Percentiles rank a stretch among this genome's conserved stretches.
phyloP scores from a whole-genome alignment of 2,888 invertebrate genomes.

The Anorthoa munda region DNA sequence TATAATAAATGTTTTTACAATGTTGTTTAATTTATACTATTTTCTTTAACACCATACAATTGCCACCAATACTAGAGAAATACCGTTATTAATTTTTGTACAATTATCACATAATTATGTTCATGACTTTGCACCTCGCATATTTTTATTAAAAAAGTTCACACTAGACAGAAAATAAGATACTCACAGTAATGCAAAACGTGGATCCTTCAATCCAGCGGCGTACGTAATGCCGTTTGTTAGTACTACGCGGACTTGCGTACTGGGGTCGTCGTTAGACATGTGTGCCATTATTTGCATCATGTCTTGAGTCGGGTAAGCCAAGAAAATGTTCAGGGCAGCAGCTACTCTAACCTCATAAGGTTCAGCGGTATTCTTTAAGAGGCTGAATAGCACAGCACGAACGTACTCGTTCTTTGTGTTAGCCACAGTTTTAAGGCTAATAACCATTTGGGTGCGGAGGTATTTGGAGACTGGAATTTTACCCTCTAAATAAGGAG shows the following conservation, averaged over 20 bases:
- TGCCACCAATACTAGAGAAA: no score
- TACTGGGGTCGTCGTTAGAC: constrained; percentile 92
- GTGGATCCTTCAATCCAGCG: constrained; percentile 86
- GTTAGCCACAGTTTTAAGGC: constrained; percentile 88
- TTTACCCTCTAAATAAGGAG: constrained; percentile 93
- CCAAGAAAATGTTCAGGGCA: constrained; percentile 91
- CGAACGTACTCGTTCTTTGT: constrained; percentile 89
- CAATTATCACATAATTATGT: no score
- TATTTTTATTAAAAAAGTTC: no score
- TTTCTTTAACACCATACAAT: no score
- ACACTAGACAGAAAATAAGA: no score
- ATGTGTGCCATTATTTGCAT: constrained; percentile 93
- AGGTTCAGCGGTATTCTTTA: constrained; percentile 92
- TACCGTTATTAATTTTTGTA: no score
- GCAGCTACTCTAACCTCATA: constrained; percentile 93
- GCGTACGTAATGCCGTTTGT: constrained; percentile 91
- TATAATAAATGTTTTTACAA: no score
- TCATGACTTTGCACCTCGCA: no score
- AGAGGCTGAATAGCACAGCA: constrained; percentile 92
- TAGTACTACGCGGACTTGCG: constrained; percentile 92
- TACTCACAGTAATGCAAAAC: constrained; percentile 88
- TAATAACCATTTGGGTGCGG: constrained; percentile 92
- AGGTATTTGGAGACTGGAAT: constrained; percentile 91
- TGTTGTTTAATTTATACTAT: no score
- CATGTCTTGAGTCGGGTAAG: constrained; percentile 91